Base-by-base conservation (phyloP, 1,140 invertebrate species). In the Bombyx mandarina region DNA sequence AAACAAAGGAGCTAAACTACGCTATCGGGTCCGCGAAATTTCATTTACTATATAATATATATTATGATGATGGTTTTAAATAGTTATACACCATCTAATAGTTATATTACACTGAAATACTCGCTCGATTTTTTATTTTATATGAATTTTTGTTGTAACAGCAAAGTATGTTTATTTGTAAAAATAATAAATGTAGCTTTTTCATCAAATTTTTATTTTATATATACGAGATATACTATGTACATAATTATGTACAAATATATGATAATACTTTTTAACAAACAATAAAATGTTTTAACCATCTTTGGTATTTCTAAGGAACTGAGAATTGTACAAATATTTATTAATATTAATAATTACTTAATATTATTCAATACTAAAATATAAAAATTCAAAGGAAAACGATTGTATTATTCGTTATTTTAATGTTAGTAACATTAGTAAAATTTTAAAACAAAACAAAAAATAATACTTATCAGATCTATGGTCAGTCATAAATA, bases 191-290 rank as follows among this genome's bases (percentile, higher is more conserved):
- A 51, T 51, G 50, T 51, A 51, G 26, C 50, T 8, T 67, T 82
- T 61, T 72, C 71, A 71, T 69, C 67, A 73, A 75, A 63, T 85
- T 83, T 83, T 86, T 86, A 83, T 86, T 86, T 76, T 70, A 60
- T 52, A 35, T 55, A 72, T 70, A 66, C 61, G 70, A 77, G 71
- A 60, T 58, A 66, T 69, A 63, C 64, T 58, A 55, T 86, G 81
- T 86, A 84, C 74, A 83, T 82, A 82, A 77, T 67, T 73, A 69
- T 67, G 63, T 71, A 67, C 71, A 69, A 57, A 75, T 78, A 81
- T 77, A 76, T 78, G 73, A 80, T 80, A 73, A 73, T 76, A 75
- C 77, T 73, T 71, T 62, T 70, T 79, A 73, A 63, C 60, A 79
- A 74, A 42, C 44, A 45, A 4, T 10, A 35, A 35, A 35, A 35